Evolutionary conservation across 2,888 invertebrate species (phyloP).

Genomic region (Pandemis heparana): DNA sequence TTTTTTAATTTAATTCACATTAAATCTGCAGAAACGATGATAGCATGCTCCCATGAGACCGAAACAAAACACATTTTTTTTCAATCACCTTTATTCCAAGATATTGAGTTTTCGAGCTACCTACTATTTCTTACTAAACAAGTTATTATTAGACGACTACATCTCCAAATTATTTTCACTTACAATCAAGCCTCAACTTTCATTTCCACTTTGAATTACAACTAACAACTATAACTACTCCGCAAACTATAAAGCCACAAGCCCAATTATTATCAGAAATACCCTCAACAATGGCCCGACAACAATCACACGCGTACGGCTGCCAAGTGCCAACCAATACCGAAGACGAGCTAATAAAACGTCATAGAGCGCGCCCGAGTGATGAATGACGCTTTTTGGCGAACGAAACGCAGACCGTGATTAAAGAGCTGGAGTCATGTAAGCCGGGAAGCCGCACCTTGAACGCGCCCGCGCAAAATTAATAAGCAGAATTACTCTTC

Average conservation of each 20-base stretch:
- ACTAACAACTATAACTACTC: not conserved
- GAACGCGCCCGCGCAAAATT: conserved; percentile 72
- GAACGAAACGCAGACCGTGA: conserved; percentile 33
- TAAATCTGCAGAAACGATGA: no score
- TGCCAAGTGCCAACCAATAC: not conserved
- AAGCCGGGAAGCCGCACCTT: conserved; percentile 72
- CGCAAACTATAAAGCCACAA: not conserved
- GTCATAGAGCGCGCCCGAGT: conserved; percentile 22
- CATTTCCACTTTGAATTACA: no score
- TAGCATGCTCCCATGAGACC: no score
- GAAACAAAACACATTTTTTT: no score
- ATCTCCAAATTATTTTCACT: no score
- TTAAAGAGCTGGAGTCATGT: conserved; percentile 68
- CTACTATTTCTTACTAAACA: no score
- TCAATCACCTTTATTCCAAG: no score
- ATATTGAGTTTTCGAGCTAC: no score
- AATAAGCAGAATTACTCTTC: conserved; percentile 81
- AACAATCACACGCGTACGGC: conserved; percentile 4
- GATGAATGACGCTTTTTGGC: conserved; percentile 54
- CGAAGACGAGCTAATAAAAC: conserved; percentile 13
- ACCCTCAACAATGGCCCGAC: not conserved
- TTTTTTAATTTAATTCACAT: no score
- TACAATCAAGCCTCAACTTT: no score
- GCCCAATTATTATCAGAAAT: not conserved
- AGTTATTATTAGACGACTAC: no score